These are phyloP conservation scores for Leptopilina drosophilae DNA, from an alignment of 2,888 invertebrate genomes.

Conservation along the genomic window DNA sequence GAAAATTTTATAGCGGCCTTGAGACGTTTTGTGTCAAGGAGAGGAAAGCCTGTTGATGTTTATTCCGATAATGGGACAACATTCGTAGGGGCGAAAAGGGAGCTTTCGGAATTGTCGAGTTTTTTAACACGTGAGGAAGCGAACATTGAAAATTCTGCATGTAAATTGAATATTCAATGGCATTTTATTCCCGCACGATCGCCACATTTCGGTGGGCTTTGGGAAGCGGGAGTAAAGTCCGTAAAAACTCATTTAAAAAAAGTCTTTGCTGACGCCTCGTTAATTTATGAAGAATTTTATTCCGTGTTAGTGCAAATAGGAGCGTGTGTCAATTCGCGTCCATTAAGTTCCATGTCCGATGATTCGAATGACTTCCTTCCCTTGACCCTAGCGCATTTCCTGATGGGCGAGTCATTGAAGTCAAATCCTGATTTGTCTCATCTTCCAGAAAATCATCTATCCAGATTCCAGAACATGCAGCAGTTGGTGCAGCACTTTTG, in stretches of 20 bases:
- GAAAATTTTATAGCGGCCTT: slow-evolving; percentile 53
- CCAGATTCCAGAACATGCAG: slow-evolving; percentile 16
- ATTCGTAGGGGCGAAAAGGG: slow-evolving; percentile 51
- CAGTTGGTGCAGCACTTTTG: slow-evolving; percentile 11
- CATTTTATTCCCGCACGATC: too few species aligned
- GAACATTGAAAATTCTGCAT: too few species aligned
- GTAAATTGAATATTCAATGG: too few species aligned
- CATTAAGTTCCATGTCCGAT: not conserved
- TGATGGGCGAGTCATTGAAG: not conserved
- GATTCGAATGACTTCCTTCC: not conserved
- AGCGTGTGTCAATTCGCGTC: slow-evolving; percentile 3
- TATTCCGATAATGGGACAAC: slow-evolving; percentile 53
- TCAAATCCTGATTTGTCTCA: not conserved
- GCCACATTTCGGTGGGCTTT: too few species aligned
- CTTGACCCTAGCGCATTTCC: not conserved
- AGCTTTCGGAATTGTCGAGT: too few species aligned
- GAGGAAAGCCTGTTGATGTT: slow-evolving; percentile 39
- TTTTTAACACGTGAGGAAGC: too few species aligned
- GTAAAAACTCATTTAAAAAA: too few species aligned
- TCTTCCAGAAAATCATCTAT: slow-evolving; percentile 2
- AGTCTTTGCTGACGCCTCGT: too few species aligned
- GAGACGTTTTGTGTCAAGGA: slow-evolving; percentile 48
- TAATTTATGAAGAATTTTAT: not conserved
- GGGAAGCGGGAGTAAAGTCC: too few species aligned
- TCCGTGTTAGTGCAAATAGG: not conserved